Conservation (phyloP, 2,797 vertebrate species). For the Coregonus ussuriensis region DNA sequence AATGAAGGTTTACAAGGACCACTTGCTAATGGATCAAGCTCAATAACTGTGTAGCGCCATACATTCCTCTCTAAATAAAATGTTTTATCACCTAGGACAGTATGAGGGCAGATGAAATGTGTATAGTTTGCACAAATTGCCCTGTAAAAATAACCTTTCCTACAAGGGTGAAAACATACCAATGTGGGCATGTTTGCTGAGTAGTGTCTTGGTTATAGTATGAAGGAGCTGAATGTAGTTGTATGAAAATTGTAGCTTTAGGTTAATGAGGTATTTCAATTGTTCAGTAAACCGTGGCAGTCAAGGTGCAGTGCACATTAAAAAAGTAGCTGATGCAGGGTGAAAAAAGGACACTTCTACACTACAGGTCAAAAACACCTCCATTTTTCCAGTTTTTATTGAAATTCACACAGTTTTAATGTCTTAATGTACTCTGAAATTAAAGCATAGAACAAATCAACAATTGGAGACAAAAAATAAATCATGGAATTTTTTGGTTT, state of each 20-base stretch:
- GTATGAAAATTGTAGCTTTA: neutral
- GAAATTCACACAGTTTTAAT: too few relatives aligned
- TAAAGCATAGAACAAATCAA: too few relatives aligned
- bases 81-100: neutral
- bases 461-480: too few relatives aligned
- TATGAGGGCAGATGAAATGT: neutral
- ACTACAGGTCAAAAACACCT: too few relatives aligned
- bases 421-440: too few relatives aligned
- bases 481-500: too few relatives aligned
- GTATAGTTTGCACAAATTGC: neutral
- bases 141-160: neutral
- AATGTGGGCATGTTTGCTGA: too few relatives aligned
- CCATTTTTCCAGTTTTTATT: too few relatives aligned
- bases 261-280: neutral
- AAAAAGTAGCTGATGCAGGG: neutral
- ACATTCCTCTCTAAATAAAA: neutral
- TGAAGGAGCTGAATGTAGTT: too few relatives aligned
- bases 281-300: neutral
- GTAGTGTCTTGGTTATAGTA: too few relatives aligned
- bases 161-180: neutral
- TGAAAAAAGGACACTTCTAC: too few relatives aligned
- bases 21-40: constrained; percentile 14
- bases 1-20: constrained; percentile 19
- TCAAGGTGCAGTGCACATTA: neutral
- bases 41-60: neutral